These are phyloP conservation scores for Clanis bilineata DNA, from an alignment of 2,888 invertebrate genomes.

Conservation along the genomic window DNA sequence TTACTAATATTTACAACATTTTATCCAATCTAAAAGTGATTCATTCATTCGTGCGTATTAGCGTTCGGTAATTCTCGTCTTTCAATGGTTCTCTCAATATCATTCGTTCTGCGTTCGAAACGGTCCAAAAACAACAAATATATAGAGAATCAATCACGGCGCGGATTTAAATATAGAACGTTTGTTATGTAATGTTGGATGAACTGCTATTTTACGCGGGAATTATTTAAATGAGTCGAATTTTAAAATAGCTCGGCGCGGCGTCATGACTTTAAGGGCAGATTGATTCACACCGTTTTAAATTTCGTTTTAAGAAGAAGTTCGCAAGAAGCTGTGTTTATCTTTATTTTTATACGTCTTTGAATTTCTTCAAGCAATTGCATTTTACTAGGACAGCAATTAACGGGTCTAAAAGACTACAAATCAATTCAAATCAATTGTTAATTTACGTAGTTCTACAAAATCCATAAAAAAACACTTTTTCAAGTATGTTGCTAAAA, in stretches of 20 bases:
- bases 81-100: constrained; percentile 12
- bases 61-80: constrained; percentile 14
- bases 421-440: too few relatives aligned
- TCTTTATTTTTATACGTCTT: too few relatives aligned
- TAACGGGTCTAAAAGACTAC: too few relatives aligned
- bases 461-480: too few relatives aligned
- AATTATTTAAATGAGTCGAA: background rate
- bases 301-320: too few relatives aligned
- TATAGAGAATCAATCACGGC: constrained; percentile 4
- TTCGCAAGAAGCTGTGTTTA: too few relatives aligned
- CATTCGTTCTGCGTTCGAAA: constrained; percentile 4
- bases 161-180: constrained; percentile 8
- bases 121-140: constrained; percentile 16
- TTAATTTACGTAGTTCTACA: too few relatives aligned
- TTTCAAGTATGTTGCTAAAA: too few relatives aligned
- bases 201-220: background rate
- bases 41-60: constrained; percentile 14
- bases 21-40: constrained; percentile 7
- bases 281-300: too few relatives aligned
- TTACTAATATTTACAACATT: constrained; percentile 6
- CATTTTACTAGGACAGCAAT: too few relatives aligned
- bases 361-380: too few relatives aligned
- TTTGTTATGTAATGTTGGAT: constrained; percentile 8
- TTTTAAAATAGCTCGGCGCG: background rate
- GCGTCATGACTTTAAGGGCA: background rate